These are phyloP conservation scores for Amazona vittata DNA, from an alignment of 2,113 vertebrate species.

Conservation along the genomic window DNA sequence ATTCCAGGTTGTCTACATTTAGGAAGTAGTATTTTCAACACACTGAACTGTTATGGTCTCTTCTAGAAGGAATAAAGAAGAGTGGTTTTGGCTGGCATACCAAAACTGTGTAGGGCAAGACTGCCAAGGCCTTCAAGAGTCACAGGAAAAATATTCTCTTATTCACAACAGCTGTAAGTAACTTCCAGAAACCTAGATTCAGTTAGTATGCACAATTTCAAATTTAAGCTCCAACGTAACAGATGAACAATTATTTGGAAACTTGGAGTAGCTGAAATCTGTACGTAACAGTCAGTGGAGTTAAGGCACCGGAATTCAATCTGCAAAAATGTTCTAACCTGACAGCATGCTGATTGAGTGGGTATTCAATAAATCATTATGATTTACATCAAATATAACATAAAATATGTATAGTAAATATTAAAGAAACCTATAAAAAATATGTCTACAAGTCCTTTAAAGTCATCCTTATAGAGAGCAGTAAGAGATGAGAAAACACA, in stretches of 20 bases:
- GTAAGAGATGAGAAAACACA: neutral
- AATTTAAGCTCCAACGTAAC: neutral
- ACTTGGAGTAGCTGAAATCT: neutral
- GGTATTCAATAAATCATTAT: neutral
- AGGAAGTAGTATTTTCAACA: neutral
- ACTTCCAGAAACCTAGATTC: neutral
- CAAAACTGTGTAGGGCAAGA: neutral
- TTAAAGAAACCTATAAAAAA: neutral
- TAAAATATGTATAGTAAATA: neutral
- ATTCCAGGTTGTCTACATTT: neutral
- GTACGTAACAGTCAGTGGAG: neutral
- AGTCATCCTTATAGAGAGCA: neutral
- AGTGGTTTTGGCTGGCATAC: neutral
- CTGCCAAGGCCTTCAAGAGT: neutral
- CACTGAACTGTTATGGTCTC: neutral
- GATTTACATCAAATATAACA: neutral
- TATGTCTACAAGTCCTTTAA: neutral
- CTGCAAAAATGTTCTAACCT: neutral
- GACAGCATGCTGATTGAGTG: neutral
- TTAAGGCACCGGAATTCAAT: neutral
- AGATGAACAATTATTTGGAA: neutral
- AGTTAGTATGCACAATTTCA: neutral
- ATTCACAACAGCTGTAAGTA: neutral
- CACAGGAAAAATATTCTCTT: neutral
- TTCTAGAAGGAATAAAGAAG: neutral